Conservation (phyloP, 2,113 vertebrate genomes). For the Neoarius graeffei region DNA sequence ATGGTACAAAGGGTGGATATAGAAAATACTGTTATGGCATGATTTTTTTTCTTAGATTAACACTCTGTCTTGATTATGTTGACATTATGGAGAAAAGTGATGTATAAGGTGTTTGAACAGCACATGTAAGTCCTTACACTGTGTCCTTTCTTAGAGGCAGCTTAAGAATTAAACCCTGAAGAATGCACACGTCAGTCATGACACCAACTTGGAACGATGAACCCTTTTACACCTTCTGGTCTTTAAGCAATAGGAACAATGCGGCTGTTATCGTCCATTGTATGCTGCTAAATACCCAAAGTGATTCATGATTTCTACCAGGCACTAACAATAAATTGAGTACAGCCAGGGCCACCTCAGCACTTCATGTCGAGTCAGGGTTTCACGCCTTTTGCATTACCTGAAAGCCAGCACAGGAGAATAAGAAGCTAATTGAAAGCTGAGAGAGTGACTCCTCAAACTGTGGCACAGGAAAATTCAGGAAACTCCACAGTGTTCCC, state of each 20-base stretch:
- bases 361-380: slow-evolving; percentile 65
- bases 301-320: slow-evolving; percentile 70
- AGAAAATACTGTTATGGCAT: neutral
- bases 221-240: slow-evolving; percentile 58
- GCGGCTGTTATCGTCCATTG: slow-evolving; percentile 64
- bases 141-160: slow-evolving; percentile 36
- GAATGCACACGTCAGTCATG: slow-evolving; percentile 46
- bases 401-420: slow-evolving; percentile 55
- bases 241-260: slow-evolving; percentile 63
- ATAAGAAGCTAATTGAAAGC: slow-evolving; percentile 56
- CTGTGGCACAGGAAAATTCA: slow-evolving; percentile 53
- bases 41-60: slow-evolving; percentile 12
- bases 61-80: neutral
- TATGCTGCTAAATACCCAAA: slow-evolving; percentile 67
- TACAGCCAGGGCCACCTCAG: slow-evolving; percentile 63
- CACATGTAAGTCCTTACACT: slow-evolving; percentile 41
- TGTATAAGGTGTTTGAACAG: slow-evolving; percentile 41
- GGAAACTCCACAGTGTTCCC: slow-evolving; percentile 39
- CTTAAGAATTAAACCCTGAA: slow-evolving; percentile 38
- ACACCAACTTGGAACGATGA: slow-evolving; percentile 32
- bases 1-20: neutral
- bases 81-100: slow-evolving; percentile 27
- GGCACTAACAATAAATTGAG: slow-evolving; percentile 68
- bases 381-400: slow-evolving; percentile 62
- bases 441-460: slow-evolving; percentile 57